These are phyloP conservation scores for Colossoma macropomum DNA, from an alignment of 2,113 vertebrate genomes.

Conservation along the genomic window DNA sequence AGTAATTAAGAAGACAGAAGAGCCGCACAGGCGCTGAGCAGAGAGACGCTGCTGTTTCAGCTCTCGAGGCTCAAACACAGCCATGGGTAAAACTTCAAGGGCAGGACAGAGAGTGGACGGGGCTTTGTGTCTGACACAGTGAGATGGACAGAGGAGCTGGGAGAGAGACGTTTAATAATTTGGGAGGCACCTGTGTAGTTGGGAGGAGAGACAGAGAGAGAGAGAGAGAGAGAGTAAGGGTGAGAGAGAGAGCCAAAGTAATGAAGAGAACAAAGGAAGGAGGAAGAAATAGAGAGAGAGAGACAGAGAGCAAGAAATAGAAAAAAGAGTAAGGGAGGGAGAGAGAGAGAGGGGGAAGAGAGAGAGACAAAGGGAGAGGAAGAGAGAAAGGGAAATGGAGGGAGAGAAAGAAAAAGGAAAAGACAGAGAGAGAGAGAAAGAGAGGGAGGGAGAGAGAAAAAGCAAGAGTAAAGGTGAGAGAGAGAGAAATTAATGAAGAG, in stretches of 20 bases:
- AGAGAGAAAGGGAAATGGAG: background rate
- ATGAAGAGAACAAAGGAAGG: too few species aligned
- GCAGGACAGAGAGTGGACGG: background rate
- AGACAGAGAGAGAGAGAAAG: too few species aligned
- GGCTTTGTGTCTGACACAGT: constrained; percentile 3
- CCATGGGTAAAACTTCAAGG: constrained; percentile 38
- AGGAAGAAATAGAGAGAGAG: too few species aligned
- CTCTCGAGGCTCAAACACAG: constrained; percentile 2
- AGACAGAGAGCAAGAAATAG: background rate
- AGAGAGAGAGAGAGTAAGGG: too few species aligned
- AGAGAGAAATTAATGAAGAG: too few species aligned
- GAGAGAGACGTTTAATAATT: constrained; percentile 48
- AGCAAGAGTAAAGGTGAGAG: too few species aligned
- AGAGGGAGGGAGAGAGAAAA: too few species aligned
- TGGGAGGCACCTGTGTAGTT: background rate
- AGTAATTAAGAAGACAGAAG: constrained; percentile 23
- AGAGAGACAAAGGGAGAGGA: too few species aligned
- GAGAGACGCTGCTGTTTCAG: background rate
- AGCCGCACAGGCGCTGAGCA: constrained; percentile 27
- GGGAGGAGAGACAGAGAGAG: constrained; percentile 2
- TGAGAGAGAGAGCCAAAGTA: too few species aligned
- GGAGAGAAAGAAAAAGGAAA: too few species aligned
- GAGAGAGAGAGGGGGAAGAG: too few species aligned
- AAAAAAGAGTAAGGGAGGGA: background rate
- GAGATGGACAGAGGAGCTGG: constrained; percentile 6